These are phyloP conservation scores for Paramisgurnus dabryanus DNA, from an alignment of 2,113 vertebrate species.

Conservation along the genomic window DNA sequence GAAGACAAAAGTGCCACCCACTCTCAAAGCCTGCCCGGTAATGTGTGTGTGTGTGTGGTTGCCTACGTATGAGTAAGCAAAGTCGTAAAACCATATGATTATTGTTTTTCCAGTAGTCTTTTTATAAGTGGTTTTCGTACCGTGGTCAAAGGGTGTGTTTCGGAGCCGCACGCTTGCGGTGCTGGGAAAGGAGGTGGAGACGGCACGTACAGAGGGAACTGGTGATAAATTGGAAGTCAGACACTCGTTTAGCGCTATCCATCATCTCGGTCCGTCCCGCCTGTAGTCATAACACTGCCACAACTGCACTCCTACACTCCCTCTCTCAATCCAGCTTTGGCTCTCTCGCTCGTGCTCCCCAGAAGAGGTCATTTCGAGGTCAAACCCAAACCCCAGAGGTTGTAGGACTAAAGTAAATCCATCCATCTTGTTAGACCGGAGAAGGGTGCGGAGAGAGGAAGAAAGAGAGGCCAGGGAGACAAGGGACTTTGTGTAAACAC, in stretches of 20 bases:
- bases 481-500: conserved; percentile 71
- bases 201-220: not conserved
- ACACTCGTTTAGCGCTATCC: conserved; percentile 13
- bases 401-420: conserved; percentile 74
- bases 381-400: conserved; percentile 67
- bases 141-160: conserved; percentile 9
- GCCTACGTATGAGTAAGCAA: conserved; percentile 22
- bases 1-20: conserved; percentile 54
- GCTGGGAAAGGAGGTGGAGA: not conserved
- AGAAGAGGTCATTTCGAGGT: conserved; percentile 73
- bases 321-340: not conserved
- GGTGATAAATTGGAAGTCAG: conserved; percentile 29
- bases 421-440: conserved; percentile 75
- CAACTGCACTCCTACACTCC: not conserved
- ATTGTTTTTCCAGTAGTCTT: conserved; percentile 36
- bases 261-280: conserved; percentile 8
- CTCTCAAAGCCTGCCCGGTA: conserved; percentile 34
- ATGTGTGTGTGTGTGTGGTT: conserved; percentile 18
- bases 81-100: conserved; percentile 30
- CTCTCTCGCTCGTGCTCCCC: conserved; percentile 43
- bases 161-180: not conserved
- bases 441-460: conserved; percentile 48
- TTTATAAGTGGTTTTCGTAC: conserved; percentile 18
- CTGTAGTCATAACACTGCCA: conserved; percentile 37
- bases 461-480: conserved; percentile 54